Conservation (phyloP, 2,888 invertebrate species). For the Leptothorax acervorum region DNA sequence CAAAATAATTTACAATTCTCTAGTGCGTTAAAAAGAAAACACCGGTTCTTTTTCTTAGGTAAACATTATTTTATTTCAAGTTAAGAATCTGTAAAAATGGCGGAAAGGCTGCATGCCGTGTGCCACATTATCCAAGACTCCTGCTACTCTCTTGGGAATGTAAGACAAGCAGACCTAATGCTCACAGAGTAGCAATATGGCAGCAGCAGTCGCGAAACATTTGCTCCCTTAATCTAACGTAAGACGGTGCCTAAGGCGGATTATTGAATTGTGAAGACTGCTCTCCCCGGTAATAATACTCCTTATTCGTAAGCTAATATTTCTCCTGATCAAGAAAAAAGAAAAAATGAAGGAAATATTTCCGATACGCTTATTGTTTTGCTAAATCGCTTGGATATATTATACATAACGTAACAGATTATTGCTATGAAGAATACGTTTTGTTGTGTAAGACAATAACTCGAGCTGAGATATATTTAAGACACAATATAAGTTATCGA, state of each 20-base stretch:
- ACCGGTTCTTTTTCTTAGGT: not conserved
- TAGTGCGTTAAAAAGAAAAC: not conserved
- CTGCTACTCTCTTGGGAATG: conserved; percentile 32
- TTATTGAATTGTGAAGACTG: conserved; percentile 50
- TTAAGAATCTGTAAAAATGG: conserved; percentile 43
- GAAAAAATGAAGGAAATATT: not conserved
- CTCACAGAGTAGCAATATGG: conserved; percentile 46
- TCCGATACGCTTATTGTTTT: not conserved
- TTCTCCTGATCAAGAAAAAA: not conserved
- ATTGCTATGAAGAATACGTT: not conserved
- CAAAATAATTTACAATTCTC: conserved; percentile 1
- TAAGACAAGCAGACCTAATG: conserved; percentile 43
- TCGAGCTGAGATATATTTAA: not conserved
- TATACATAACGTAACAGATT: not conserved
- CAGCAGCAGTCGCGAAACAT: conserved; percentile 40
- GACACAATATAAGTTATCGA: not conserved
- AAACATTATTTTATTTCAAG: conserved; percentile 29
- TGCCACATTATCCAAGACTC: conserved; percentile 22
- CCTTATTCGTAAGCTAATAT: conserved; percentile 7
- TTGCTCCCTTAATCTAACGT: conserved; percentile 52
- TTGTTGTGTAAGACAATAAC: not conserved
- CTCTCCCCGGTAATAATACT: conserved; percentile 29
- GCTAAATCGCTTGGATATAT: not conserved
- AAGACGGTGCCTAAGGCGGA: conserved; percentile 52
- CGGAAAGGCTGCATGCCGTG: not conserved